These are phyloP conservation scores for Caenorhabditis afra DNA, from an alignment of 2,888 invertebrate species.

Conservation along the genomic window DNA sequence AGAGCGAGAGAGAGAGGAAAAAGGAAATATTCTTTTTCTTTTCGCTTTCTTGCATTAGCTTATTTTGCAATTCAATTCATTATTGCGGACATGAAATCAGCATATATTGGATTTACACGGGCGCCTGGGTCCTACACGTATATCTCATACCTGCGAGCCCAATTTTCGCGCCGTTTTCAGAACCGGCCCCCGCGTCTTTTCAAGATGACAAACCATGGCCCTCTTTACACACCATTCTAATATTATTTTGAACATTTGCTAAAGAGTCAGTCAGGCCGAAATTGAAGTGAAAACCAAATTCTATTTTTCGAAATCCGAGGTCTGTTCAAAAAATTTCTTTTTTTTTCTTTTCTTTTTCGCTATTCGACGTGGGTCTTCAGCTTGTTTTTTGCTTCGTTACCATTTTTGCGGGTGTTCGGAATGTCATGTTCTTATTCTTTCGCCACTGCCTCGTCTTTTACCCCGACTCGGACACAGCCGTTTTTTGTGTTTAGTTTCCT, in stretches of 20 bases:
- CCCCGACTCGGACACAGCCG: not conserved
- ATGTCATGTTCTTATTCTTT: conserved; percentile 2
- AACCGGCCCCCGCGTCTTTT: conserved; percentile 6
- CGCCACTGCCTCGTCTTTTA: not conserved
- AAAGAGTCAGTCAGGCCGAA: conserved; percentile 50
- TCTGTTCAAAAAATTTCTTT: conserved; percentile 8
- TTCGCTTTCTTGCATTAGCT: conserved; percentile 48
- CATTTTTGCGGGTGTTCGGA: conserved; percentile 7
- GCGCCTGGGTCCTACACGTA: conserved; percentile 38
- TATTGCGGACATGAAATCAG: conserved; percentile 59
- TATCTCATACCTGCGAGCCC: conserved; percentile 35
- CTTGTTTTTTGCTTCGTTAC: conserved; percentile 48
- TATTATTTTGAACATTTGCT: conserved; percentile 54
- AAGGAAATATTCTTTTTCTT: conserved; percentile 41
- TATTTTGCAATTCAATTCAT: conserved; percentile 65
- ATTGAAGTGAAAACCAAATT: conserved; percentile 47
- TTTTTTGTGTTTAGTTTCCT: not conserved
- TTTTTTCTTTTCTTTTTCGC: conserved; percentile 10
- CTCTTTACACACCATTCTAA: conserved; percentile 24
- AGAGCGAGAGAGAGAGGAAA: conserved; percentile 37
- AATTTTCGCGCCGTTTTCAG: conserved; percentile 2
- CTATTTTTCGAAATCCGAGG: conserved; percentile 38
- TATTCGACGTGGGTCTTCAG: not conserved
- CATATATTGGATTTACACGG: conserved; percentile 58
- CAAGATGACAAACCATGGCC: conserved; percentile 5